Conservation (phyloP, 2,888 invertebrate species). For the Ferdinandea cuprea region DNA sequence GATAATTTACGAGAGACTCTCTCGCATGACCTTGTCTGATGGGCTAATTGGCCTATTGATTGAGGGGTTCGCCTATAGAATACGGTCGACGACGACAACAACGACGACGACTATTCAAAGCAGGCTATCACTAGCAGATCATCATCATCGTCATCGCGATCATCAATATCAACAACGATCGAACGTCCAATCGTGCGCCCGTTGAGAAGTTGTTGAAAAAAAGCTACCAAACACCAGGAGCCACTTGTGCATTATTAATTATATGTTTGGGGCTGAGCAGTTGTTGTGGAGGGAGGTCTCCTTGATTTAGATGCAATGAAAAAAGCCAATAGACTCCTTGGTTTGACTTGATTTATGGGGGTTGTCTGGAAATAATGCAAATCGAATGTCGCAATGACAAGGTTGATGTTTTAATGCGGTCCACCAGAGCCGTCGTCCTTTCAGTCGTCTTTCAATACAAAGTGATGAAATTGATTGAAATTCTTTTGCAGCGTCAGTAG, state of each 20-base stretch:
- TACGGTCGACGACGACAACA: slow-evolving; percentile 28
- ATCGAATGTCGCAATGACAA: slow-evolving; percentile 36
- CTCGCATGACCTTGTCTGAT: slow-evolving; percentile 67
- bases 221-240: slow-evolving; percentile 61
- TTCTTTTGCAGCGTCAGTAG: no score
- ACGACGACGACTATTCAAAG: slow-evolving; percentile 54
- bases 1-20: slow-evolving; percentile 50
- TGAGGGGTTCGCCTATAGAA: slow-evolving; percentile 53
- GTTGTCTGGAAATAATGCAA: slow-evolving; percentile 17
- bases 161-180: slow-evolving; percentile 58
- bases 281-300: slow-evolving; percentile 3
- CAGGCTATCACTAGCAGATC: slow-evolving; percentile 43
- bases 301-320: slow-evolving; percentile 17
- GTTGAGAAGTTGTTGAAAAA: slow-evolving; percentile 53
- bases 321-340: neutral
- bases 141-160: slow-evolving; percentile 56
- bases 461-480: no score
- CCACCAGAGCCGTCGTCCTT: neutral
- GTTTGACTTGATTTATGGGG: slow-evolving; percentile 42
- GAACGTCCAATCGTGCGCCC: neutral
- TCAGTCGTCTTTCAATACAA: no score
- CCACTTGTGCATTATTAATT: slow-evolving; percentile 58
- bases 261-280: neutral
- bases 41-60: slow-evolving; percentile 63
- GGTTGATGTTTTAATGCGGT: slow-evolving; percentile 39